Evolutionary conservation across 2,888 invertebrate genomes (phyloP).

Genomic region (Pogonocherus hispidulus): DNA sequence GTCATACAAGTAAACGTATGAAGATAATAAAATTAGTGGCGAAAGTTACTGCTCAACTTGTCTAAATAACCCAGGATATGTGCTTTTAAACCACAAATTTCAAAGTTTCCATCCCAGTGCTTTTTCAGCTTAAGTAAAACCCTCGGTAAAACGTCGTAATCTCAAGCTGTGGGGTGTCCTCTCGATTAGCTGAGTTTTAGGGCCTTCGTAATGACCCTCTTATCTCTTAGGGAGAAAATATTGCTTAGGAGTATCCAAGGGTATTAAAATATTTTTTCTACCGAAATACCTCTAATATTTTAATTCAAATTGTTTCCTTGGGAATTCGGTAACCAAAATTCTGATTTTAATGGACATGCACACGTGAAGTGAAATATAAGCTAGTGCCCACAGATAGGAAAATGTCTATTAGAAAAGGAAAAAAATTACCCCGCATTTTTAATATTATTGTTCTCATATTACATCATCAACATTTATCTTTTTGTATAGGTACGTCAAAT

Average conservation of each 20-base stretch:
- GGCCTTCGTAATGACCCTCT: neutral
- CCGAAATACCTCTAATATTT: neutral
- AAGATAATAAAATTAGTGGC: too few relatives aligned
- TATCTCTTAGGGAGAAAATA: conserved; percentile 1
- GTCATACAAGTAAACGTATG: too few relatives aligned
- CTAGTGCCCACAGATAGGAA: too few relatives aligned
- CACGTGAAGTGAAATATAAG: too few relatives aligned
- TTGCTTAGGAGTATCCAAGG: neutral
- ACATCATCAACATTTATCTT: too few relatives aligned
- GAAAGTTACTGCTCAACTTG: too few relatives aligned
- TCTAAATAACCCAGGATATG: too few relatives aligned
- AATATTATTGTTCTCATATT: too few relatives aligned
- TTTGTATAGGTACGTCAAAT: too few relatives aligned
- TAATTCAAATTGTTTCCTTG: neutral
- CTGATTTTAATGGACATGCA: too few relatives aligned
- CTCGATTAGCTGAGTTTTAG: neutral
- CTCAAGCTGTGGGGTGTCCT: neutral
- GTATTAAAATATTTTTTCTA: neutral
- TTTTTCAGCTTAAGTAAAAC: conserved; percentile 4
- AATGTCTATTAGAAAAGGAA: too few relatives aligned
- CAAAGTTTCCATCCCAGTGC: neutral
- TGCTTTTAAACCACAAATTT: neutral
- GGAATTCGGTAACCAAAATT: neutral
- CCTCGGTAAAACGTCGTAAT: neutral
- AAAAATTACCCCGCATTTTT: too few relatives aligned